Evolutionary conservation across 2,888 invertebrate species (phyloP).

Genomic region (Plebejus melissa): DNA sequence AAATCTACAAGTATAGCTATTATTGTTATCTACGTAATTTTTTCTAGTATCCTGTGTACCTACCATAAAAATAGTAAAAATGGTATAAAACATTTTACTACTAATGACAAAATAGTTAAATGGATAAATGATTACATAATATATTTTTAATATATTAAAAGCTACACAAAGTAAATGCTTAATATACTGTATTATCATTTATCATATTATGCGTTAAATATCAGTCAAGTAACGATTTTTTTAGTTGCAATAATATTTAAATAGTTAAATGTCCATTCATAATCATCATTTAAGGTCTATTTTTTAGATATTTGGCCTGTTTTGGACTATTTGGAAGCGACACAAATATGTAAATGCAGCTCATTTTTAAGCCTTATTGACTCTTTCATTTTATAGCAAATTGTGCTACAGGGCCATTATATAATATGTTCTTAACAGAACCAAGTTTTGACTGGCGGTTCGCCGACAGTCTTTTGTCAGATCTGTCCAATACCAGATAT

Average conservation of each 20-base stretch:
- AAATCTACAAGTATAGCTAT: no score
- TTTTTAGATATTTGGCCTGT: neutral
- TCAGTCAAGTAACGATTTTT: neutral
- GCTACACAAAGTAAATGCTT: neutral
- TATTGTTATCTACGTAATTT: no score
- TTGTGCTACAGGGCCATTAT: neutral
- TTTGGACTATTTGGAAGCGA: neutral
- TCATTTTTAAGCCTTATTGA: neutral
- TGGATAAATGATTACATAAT: neutral
- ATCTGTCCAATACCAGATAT: constrained; percentile 53
- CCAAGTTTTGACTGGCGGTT: constrained; percentile 72
- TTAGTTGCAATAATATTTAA: neutral
- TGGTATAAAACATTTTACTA: neutral
- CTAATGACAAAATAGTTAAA: neutral
- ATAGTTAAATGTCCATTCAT: neutral
- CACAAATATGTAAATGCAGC: no score
- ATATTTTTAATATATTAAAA: neutral
- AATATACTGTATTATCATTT: neutral
- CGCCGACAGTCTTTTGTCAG: constrained; percentile 63
- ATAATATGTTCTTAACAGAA: constrained; percentile 44
- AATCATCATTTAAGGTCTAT: neutral
- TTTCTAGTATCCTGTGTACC: neutral
- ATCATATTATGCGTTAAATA: neutral
- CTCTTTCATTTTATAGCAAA: neutral
- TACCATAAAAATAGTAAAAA: neutral